phyloP scores from a whole-genome alignment of 2,113 vertebrate species.

The Verasper variegatus region DNA sequence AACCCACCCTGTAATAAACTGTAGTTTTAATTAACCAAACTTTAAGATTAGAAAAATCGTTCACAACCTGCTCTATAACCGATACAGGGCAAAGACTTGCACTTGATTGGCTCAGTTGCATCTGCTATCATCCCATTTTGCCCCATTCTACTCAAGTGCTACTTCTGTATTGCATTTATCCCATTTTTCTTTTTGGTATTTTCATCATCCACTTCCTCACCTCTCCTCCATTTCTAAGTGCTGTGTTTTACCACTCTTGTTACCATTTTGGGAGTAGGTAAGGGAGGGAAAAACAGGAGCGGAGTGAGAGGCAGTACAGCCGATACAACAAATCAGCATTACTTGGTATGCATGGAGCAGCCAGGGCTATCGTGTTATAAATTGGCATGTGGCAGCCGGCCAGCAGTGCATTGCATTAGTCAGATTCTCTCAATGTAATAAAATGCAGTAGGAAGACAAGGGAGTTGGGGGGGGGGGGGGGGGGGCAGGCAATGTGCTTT shows the following conservation, averaged over 20 bases:
- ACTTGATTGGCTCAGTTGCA: not conserved
- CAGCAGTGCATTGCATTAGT: conserved; percentile 84
- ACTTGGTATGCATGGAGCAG: conserved; percentile 78
- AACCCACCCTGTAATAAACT: no score
- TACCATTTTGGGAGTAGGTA: conserved; percentile 50
- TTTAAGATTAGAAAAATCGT: not conserved
- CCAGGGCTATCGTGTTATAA: conserved; percentile 79
- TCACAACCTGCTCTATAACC: no score
- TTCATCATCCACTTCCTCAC: conserved; percentile 66
- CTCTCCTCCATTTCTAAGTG: conserved; percentile 64
- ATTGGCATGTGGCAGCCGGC: conserved; percentile 81
- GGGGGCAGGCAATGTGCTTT: conserved; percentile 53
- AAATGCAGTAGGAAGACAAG: conserved; percentile 70
- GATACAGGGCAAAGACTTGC: no score
- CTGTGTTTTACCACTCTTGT: conserved; percentile 67
- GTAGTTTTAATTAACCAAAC: no score
- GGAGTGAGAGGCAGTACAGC: conserved; percentile 56
- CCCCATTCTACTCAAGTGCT: conserved; percentile 34
- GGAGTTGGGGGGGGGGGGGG: not conserved
- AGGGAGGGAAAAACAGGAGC: conserved; percentile 30
- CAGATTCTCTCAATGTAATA: conserved; percentile 80
- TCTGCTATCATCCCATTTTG: not conserved
- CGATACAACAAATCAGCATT: conserved; percentile 79
- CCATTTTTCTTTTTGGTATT: conserved; percentile 39
- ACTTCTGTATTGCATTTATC: conserved; percentile 19